Conservation (phyloP, 2,797 vertebrate genomes). For the Okamejei kenojei region DNA sequence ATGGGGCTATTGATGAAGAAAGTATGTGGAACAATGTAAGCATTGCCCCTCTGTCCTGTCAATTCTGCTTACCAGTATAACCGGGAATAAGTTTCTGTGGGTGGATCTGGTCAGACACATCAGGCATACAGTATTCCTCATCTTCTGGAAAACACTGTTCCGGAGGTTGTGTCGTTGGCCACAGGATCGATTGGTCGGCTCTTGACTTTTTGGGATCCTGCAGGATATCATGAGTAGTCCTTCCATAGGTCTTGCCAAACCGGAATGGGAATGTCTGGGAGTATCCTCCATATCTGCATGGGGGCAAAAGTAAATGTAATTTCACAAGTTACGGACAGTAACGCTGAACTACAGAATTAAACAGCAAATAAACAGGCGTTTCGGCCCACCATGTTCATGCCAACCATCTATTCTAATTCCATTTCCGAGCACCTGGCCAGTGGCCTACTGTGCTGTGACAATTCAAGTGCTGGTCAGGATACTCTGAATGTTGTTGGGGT, state of each 20-base stretch:
- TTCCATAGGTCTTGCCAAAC: slow-evolving; percentile 7
- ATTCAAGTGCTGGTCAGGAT: no score
- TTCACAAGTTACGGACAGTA: not conserved
- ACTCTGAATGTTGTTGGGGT: no score
- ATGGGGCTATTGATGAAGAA: not conserved
- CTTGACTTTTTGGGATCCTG: not conserved
- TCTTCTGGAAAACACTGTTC: not conserved
- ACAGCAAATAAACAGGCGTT: no score
- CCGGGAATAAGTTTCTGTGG: slow-evolving; percentile 9
- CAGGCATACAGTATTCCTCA: not conserved
- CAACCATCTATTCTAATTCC: no score
- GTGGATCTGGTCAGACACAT: slow-evolving; percentile 16
- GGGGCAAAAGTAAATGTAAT: not conserved
- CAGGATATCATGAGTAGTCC: slow-evolving; percentile 7
- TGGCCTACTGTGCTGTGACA: no score
- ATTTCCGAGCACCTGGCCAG: no score
- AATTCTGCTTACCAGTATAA: not conserved
- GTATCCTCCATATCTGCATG: not conserved
- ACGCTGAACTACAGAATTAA: no score
- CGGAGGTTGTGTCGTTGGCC: not conserved
- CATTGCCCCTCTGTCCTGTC: no score
- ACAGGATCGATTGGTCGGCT: not conserved
- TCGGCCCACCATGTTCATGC: no score
- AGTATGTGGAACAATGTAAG: not conserved
- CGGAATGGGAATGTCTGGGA: not conserved